Evolutionary conservation across 2,113 vertebrate species (phyloP).

Genomic region (Canis aureus): DNA sequence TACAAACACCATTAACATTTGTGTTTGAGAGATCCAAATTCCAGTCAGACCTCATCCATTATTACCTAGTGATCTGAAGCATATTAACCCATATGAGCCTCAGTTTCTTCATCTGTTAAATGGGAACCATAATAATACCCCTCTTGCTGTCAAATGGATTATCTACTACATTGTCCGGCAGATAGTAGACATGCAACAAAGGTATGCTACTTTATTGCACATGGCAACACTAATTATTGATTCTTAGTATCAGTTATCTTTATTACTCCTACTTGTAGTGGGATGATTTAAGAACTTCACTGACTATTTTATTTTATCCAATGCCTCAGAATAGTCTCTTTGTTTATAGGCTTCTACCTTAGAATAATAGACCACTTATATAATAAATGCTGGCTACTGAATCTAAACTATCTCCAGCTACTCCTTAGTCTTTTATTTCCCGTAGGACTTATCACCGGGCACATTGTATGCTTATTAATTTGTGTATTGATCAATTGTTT

Average conservation of each 20-base stretch:
- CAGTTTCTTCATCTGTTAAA: neutral
- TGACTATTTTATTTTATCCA: slow-evolving; percentile 25
- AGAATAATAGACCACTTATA: neutral
- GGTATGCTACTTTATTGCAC: neutral
- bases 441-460: neutral
- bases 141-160: neutral
- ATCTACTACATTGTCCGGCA: neutral
- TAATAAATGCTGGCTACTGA: neutral
- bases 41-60: neutral
- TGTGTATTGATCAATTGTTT: neutral
- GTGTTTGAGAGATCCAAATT: neutral
- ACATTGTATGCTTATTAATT: neutral
- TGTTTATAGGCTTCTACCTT: neutral
- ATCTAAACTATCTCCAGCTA: neutral
- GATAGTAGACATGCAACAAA: neutral
- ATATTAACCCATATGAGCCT: neutral
- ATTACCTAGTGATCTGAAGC: neutral
- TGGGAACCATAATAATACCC: neutral
- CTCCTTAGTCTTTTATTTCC: neutral
- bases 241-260: neutral
- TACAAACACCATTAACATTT: neutral
- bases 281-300: neutral
- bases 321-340: neutral
- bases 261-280: neutral
- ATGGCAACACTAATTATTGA: neutral